A percentile compares a stretch with the other conserved stretches of the same genome.
Conservation (phyloP, 2,797 vertebrate species). For the Eremophila alpestris region DNA sequence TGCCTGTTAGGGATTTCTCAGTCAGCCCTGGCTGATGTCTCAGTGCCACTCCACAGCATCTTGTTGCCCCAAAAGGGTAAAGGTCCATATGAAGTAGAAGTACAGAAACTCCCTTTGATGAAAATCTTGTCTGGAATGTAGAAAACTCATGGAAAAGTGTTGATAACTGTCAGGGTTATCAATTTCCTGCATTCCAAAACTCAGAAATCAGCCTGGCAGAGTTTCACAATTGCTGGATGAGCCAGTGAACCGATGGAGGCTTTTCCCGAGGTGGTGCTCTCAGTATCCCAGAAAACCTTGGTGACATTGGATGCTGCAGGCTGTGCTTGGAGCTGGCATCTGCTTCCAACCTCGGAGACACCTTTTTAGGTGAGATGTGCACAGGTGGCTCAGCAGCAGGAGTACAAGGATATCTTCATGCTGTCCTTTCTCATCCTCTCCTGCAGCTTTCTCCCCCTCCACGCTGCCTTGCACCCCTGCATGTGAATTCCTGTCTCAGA, state of each 20-base stretch:
- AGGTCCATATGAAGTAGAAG: not conserved
- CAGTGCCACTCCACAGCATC: no score
- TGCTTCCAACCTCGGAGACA: not conserved
- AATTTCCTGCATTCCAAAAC: not conserved
- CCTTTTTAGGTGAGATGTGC: not conserved
- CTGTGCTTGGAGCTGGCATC: not conserved
- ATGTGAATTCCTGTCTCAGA: not conserved
- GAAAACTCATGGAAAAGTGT: not conserved
- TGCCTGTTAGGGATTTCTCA: not conserved
- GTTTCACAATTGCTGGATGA: not conserved
- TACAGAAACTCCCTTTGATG: not conserved
- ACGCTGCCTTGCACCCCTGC: rapidly evolving
- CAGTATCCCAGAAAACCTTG: not conserved
- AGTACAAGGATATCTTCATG: not conserved
- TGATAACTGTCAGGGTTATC: not conserved
- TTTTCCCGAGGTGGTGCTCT: not conserved
- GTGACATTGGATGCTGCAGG: not conserved
- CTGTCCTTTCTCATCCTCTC: not conserved
- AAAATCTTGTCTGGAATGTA: not conserved
- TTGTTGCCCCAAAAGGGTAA: not conserved
- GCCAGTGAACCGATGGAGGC: rapidly evolving
- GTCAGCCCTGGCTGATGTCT: not conserved
- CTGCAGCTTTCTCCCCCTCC: not conserved
- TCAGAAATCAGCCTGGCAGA: not conserved
- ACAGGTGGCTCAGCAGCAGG: not conserved